phyloP scores from a whole-genome alignment of 2,888 invertebrate genomes.

The Micropterix aruncella region DNA sequence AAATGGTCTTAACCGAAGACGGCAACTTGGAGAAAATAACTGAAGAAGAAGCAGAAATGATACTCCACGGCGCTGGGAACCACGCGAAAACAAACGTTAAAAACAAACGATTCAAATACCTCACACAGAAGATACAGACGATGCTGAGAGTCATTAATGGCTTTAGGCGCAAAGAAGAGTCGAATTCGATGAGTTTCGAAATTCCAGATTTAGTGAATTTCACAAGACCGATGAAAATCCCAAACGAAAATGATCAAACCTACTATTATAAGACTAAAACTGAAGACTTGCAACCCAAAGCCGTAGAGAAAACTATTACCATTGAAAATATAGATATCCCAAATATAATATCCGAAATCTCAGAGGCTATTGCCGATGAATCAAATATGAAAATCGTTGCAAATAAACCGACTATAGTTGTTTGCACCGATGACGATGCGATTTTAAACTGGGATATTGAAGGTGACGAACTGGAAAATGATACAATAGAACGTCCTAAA shows the following conservation, averaged over 20 bases:
- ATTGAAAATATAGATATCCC: no score
- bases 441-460: constrained; percentile 1
- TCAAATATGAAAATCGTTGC: no score
- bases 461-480: constrained; percentile 11
- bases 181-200: no score
- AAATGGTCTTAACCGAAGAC: constrained; percentile 39
- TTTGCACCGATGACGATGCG: constrained; percentile 11
- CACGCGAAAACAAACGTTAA: constrained; percentile 1
- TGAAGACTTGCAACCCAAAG: no score
- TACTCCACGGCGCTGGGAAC: not conserved
- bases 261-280: no score
- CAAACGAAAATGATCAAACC: no score
- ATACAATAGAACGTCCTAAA: constrained; percentile 23
- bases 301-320: no score
- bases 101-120: constrained; percentile 20
- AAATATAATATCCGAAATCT: no score
- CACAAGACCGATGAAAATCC: no score
- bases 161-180: no score
- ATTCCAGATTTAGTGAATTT: no score
- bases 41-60: constrained; percentile 20
- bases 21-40: constrained; percentile 32
- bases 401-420: constrained; percentile 6
- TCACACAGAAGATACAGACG: constrained; percentile 21
- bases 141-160: constrained; percentile 26
- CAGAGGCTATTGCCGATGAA: no score